Evolutionary conservation across 2,888 invertebrate genomes (phyloP).

Genomic region (Bimastos eiseni): DNA sequence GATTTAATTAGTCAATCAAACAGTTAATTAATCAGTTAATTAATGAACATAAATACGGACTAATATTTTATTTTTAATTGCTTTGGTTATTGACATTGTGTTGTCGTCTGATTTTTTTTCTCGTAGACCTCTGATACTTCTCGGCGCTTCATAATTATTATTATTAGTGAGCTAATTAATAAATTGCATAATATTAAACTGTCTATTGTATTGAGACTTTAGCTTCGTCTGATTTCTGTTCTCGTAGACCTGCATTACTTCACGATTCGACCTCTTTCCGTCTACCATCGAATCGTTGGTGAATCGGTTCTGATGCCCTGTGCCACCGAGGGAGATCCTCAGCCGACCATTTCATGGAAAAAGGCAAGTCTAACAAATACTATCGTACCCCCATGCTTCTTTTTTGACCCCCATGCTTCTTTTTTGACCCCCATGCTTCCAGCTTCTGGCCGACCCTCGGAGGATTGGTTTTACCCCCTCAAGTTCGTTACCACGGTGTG

Average conservation of each 20-base stretch:
- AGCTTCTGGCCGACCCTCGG: too few species aligned
- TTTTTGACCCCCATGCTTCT: too few species aligned
- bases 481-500: too few species aligned
- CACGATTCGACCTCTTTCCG: conserved; percentile 83
- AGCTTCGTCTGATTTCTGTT: not conserved
- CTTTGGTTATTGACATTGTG: not conserved
- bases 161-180: too few species aligned
- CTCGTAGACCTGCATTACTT: conserved; percentile 82
- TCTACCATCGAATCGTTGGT: conserved; percentile 87
- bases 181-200: not conserved
- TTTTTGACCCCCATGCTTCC: too few species aligned
- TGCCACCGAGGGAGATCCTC: conserved; percentile 76
- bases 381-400: too few species aligned
- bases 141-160: conserved; percentile 74
- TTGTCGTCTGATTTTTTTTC: not conserved
- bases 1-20: not conserved
- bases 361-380: conserved; percentile 65
- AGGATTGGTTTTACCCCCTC: too few species aligned
- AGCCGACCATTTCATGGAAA: conserved; percentile 79
- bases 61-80: too few species aligned
- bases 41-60: not conserved
- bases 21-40: not conserved
- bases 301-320: conserved; percentile 93
- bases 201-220: not conserved
- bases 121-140: conserved; percentile 82